phyloP scores from a whole-genome alignment of 2,888 invertebrate genomes.

The Ectropis crepuscularia region DNA sequence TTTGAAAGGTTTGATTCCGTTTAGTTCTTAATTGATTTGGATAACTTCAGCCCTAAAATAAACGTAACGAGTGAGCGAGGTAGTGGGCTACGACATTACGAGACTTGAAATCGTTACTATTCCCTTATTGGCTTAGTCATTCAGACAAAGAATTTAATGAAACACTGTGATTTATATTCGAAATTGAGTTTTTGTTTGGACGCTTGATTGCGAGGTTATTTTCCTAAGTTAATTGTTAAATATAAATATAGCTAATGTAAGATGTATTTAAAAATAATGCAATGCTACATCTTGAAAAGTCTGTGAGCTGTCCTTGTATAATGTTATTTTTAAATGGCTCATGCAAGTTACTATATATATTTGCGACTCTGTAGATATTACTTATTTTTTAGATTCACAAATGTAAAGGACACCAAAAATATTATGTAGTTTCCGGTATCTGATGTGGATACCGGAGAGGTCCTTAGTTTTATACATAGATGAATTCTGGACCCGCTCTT shows the following conservation, averaged over 20 bases:
- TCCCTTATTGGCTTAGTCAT: slow-evolving; percentile 41
- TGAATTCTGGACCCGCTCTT: slow-evolving; percentile 46
- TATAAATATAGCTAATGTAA: slow-evolving; percentile 13
- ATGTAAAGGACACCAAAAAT: slow-evolving; percentile 38
- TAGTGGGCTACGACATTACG: too few relatives aligned
- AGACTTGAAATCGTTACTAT: slow-evolving; percentile 13
- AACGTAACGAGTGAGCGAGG: too few relatives aligned
- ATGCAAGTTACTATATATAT: slow-evolving; percentile 12
- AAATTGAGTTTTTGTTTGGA: slow-evolving; percentile 45
- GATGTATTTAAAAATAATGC: slow-evolving; percentile 3
- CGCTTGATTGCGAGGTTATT: slow-evolving; percentile 33
- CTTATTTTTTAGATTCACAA: slow-evolving; percentile 19
- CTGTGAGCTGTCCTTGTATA: neutral
- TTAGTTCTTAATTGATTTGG: too few relatives aligned
- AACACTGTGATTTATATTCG: slow-evolving; percentile 45
- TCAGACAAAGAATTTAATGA: slow-evolving; percentile 40
- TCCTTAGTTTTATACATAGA: slow-evolving; percentile 34
- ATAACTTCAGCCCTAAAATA: too few relatives aligned
- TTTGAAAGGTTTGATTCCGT: too few relatives aligned
- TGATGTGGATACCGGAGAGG: slow-evolving; percentile 30
- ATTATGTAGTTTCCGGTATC: slow-evolving; percentile 28
- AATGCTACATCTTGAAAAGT: slow-evolving; percentile 2
- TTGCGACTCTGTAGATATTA: slow-evolving; percentile 32
- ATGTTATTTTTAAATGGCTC: slow-evolving; percentile 26
- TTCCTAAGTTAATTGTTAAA: slow-evolving; percentile 29